Conservation (phyloP, 2,113 vertebrate species). For the Indicator maculatus region DNA sequence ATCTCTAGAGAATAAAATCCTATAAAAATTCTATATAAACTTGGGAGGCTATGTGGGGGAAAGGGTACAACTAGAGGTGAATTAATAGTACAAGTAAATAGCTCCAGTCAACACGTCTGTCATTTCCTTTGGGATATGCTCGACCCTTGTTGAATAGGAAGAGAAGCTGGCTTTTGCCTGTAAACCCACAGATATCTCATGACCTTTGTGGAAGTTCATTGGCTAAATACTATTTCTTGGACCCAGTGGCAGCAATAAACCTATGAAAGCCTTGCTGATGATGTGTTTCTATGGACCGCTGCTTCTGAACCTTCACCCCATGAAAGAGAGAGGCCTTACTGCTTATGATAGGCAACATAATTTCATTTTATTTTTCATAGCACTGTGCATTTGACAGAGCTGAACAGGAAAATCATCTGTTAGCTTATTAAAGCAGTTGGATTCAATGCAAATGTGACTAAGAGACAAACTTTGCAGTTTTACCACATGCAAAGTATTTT, state of each 20-base stretch:
- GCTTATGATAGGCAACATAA: not conserved
- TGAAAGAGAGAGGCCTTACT: not conserved
- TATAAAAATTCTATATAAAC: not conserved
- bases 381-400: not conserved
- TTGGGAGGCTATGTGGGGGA: not conserved
- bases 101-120: not conserved
- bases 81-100: slow-evolving; percentile 35
- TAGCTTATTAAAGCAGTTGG: not conserved
- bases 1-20: not conserved
- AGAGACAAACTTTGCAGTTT: not conserved
- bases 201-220: slow-evolving; percentile 3
- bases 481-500: not conserved
- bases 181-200: slow-evolving; percentile 39
- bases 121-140: slow-evolving; percentile 20
- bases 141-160: not conserved
- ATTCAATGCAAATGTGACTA: not conserved
- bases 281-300: not conserved
- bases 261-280: not conserved
- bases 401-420: not conserved
- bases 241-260: not conserved
- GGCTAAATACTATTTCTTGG: not conserved
- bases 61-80: not conserved
- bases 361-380: not conserved
- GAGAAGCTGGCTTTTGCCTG: not conserved
- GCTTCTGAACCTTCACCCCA: not conserved